Conservation (phyloP, 2,797 vertebrate genomes). For the Melanotaenia parkinsoni region DNA sequence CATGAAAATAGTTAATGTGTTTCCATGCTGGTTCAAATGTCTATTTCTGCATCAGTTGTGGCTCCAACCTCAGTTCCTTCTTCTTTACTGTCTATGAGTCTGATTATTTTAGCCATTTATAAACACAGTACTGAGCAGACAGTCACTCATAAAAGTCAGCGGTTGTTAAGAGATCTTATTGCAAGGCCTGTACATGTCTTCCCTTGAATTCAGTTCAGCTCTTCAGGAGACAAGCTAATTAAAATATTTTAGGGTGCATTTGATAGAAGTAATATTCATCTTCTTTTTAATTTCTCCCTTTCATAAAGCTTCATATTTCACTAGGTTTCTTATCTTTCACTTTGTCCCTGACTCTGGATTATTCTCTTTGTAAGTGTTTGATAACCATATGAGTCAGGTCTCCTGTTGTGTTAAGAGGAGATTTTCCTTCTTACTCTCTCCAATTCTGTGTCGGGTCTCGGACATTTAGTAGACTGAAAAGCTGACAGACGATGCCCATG, state of each 20-base stretch:
- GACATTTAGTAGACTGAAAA: slow-evolving; percentile 65
- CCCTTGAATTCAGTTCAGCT: slow-evolving; percentile 11
- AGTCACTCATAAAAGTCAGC: slow-evolving; percentile 55
- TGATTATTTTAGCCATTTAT: slow-evolving; percentile 59
- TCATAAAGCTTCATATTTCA: slow-evolving; percentile 7
- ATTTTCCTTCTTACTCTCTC: slow-evolving; percentile 27
- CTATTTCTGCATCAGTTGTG: slow-evolving; percentile 69
- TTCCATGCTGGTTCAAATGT: slow-evolving; percentile 65
- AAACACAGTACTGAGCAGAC: slow-evolving; percentile 54
- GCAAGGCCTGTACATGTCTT: slow-evolving; percentile 24
- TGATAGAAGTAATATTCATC: slow-evolving; percentile 13
- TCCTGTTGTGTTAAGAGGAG: slow-evolving; percentile 45
- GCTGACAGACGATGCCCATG: slow-evolving; percentile 72
- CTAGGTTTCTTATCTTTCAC: slow-evolving; percentile 14
- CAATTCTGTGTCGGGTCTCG: slow-evolving; percentile 48
- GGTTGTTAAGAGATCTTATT: slow-evolving; percentile 24
- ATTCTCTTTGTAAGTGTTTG: slow-evolving; percentile 32
- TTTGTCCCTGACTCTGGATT: slow-evolving; percentile 19
- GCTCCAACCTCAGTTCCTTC: slow-evolving; percentile 59
- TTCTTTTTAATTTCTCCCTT: slow-evolving; percentile 2
- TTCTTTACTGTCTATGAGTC: slow-evolving; percentile 63
- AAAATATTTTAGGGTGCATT: slow-evolving; percentile 24
- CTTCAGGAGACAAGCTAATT: slow-evolving; percentile 6
- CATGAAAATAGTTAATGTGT: slow-evolving; percentile 67
- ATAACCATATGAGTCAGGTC: slow-evolving; percentile 49